phyloP scores from a whole-genome alignment of 2,888 invertebrate species.

The Campopleginae sp. region DNA sequence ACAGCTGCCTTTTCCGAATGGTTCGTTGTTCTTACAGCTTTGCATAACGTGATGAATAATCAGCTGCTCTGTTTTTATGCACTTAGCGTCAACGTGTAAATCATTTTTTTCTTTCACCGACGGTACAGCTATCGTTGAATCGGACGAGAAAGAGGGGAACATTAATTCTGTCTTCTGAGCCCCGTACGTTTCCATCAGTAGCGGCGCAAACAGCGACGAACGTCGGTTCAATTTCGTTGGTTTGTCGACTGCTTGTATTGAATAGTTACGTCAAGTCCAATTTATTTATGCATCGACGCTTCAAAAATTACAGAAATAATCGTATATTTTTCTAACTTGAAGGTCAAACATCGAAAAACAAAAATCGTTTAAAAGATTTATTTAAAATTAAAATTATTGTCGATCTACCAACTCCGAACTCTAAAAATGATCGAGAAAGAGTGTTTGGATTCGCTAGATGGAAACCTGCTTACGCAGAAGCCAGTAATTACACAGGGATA shows the following conservation, averaged over 20 bases:
- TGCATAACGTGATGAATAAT: neutral
- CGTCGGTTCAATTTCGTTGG: neutral
- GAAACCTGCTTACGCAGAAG: neutral
- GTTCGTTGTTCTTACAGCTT: neutral
- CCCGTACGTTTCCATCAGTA: conserved; percentile 27
- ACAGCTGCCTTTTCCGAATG: neutral
- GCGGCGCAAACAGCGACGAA: conserved; percentile 18
- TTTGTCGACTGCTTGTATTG: neutral
- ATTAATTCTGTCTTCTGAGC: conserved; percentile 29
- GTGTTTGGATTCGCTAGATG: neutral
- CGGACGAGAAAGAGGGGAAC: conserved; percentile 32
- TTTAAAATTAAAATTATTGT: neutral
- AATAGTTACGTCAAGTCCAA: neutral
- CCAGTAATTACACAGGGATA: neutral
- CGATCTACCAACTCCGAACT: neutral
- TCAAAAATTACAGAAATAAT: neutral
- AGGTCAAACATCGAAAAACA: neutral
- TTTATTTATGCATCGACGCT: neutral
- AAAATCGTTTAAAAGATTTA: no score
- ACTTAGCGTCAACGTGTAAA: conserved; percentile 48
- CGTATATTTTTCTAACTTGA: neutral
- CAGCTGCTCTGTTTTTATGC: conserved; percentile 28
- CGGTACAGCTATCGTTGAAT: conserved; percentile 3
- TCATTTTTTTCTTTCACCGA: conserved; percentile 33
- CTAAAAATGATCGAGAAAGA: neutral